Percentiles rank a stretch among this genome's conserved stretches.
These are phyloP conservation scores for Anticlea derivata DNA, from an alignment of 2,888 invertebrate species.

Conservation along the genomic window DNA sequence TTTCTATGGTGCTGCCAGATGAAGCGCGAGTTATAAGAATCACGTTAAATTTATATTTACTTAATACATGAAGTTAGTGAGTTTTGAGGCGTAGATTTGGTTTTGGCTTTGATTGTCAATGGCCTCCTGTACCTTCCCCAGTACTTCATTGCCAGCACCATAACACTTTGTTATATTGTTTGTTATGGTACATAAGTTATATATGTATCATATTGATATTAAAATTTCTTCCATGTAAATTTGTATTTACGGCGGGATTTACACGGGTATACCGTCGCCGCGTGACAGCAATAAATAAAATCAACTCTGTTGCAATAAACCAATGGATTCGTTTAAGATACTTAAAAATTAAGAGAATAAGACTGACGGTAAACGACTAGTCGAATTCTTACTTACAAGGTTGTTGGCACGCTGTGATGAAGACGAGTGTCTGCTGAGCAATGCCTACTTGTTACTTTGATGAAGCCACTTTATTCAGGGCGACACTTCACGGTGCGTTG, in stretches of 20 bases:
- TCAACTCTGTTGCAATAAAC: not conserved
- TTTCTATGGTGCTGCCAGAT: constrained; percentile 17
- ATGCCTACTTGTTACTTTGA: too few relatives aligned
- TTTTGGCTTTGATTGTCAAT: not conserved
- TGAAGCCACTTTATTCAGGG: too few relatives aligned
- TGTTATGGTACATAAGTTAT: not conserved
- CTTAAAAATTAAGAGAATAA: constrained; percentile 9
- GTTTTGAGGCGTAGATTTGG: not conserved
- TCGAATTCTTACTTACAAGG: constrained; percentile 11
- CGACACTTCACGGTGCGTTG: too few relatives aligned
- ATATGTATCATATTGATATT: constrained; percentile 8
- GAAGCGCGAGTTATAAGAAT: not conserved
- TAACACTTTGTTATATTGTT: constrained; percentile 5
- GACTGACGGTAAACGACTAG: constrained; percentile 21
- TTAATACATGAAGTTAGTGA: not conserved
- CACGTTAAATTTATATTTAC: not conserved
- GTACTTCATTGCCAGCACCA: constrained; percentile 15
- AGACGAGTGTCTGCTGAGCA: not conserved
- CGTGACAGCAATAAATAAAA: constrained; percentile 5
- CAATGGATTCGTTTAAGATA: constrained; percentile 12
- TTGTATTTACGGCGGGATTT: constrained; percentile 9
- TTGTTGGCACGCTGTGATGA: constrained; percentile 2
- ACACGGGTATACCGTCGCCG: constrained; percentile 5
- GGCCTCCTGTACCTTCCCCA: too few relatives aligned
- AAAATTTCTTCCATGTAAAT: constrained; percentile 1